Evolutionary conservation across 2,888 invertebrate genomes (phyloP).

Genomic region (Artemia sp.): DNA sequence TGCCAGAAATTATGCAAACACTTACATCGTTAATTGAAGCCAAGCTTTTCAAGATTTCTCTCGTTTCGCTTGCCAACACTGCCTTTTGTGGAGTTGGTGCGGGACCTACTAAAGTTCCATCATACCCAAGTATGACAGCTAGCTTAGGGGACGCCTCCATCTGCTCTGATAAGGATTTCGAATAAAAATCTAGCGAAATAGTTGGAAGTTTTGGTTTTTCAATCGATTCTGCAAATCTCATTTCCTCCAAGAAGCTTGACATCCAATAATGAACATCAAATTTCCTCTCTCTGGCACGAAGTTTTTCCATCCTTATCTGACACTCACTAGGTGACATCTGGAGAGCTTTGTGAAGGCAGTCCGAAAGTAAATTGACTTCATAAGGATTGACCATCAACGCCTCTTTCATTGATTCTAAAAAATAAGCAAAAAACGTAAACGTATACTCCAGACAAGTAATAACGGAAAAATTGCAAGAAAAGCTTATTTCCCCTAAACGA

Average conservation of each 20-base stretch:
- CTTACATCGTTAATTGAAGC: conserved; percentile 33
- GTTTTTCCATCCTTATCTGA: conserved; percentile 32
- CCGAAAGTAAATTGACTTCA: conserved; percentile 33
- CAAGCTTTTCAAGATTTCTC: conserved; percentile 31
- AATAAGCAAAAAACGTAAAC: neutral
- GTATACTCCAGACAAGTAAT: no score
- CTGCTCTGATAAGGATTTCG: conserved; percentile 27
- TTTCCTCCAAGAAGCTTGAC: conserved; percentile 32
- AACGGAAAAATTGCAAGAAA: no score
- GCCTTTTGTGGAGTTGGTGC: conserved; percentile 34
- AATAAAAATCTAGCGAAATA: neutral
- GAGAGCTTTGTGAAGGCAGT: conserved; percentile 33
- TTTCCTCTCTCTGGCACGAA: conserved; percentile 32
- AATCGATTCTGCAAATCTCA: conserved; percentile 29
- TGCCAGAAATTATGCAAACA: conserved; percentile 34
- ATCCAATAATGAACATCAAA: conserved; percentile 34
- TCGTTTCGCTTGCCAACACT: conserved; percentile 32
- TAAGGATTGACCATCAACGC: conserved; percentile 35
- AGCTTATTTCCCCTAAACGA: no score
- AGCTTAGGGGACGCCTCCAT: conserved; percentile 32
- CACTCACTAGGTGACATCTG: conserved; percentile 35
- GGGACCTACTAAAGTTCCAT: conserved; percentile 34
- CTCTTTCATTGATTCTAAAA: conserved; percentile 32
- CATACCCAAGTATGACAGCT: conserved; percentile 35
- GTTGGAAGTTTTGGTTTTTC: conserved; percentile 1